A percentile compares a stretch with the other conserved stretches of the same genome.
phyloP scores from a whole-genome alignment of 2,113 vertebrate species.

The Bettongia penicillata region DNA sequence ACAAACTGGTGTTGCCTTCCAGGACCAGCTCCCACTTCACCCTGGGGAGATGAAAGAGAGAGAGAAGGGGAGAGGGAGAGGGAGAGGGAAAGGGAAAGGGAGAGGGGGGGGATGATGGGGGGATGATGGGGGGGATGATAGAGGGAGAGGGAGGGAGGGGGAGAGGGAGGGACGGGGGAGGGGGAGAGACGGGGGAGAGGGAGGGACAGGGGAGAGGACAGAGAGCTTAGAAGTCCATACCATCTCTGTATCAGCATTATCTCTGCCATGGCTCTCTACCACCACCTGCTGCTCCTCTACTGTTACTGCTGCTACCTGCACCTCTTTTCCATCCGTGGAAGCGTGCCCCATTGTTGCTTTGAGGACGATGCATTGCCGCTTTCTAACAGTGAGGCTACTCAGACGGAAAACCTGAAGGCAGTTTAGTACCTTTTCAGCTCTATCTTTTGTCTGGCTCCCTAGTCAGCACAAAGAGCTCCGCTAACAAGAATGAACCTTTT shows the following conservation, averaged over 20 bases:
- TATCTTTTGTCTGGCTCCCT: background rate
- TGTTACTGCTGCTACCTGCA: background rate
- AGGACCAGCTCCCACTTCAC: background rate
- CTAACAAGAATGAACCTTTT: background rate
- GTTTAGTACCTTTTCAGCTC: background rate
- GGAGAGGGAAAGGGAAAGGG: background rate
- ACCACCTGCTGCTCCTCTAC: background rate
- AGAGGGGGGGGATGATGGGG: too few relatives aligned
- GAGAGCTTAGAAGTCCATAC: background rate
- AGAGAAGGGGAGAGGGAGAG: too few relatives aligned
- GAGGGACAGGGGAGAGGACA: background rate
- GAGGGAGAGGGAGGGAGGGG: background rate
- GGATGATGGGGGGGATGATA: too few relatives aligned
- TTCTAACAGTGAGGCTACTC: background rate
- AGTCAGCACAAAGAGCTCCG: background rate
- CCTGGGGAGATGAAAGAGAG: background rate
- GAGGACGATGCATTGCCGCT: too few relatives aligned
- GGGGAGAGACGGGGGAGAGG: too few relatives aligned
- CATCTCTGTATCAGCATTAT: background rate
- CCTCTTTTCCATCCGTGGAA: background rate
- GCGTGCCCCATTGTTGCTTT: background rate
- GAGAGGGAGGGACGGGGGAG: background rate
- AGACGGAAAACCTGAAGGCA: background rate
- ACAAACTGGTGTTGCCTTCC: background rate
- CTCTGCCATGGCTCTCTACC: background rate